phyloP scores from a whole-genome alignment of 2,113 vertebrate genomes.

The Garra rufa region DNA sequence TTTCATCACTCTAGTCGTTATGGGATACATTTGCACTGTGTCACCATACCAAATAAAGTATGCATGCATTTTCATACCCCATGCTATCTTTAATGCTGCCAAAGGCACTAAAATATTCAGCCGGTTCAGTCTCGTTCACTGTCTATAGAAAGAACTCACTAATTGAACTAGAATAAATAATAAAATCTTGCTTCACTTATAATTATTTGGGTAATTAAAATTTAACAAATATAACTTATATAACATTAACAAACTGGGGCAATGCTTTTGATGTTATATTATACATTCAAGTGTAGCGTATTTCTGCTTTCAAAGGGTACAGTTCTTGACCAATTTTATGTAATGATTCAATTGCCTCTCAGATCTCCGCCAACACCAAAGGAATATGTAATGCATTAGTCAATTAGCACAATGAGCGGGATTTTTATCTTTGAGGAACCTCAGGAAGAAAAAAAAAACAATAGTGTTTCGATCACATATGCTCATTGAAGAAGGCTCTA shows the following conservation, averaged over 20 bases:
- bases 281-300: constrained; percentile 20
- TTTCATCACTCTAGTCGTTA: constrained; percentile 5
- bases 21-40: constrained; percentile 7
- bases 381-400: constrained; percentile 3
- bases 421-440: constrained; percentile 27
- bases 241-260: constrained; percentile 45
- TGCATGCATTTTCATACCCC: constrained; percentile 37
- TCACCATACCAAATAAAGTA: constrained; percentile 25
- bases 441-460: not conserved
- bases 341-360: constrained; percentile 34
- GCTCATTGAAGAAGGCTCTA: not conserved
- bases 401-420: not conserved
- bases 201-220: constrained; percentile 56
- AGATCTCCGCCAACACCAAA: constrained; percentile 34
- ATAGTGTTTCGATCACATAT: not conserved
- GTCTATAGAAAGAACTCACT: constrained; percentile 47
- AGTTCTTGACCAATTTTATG: constrained; percentile 18
- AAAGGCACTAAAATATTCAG: constrained; percentile 44
- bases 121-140: constrained; percentile 34
- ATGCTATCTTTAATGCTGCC: constrained; percentile 51
- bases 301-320: constrained; percentile 47
- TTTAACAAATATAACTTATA: constrained; percentile 49
- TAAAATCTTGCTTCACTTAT: constrained; percentile 49
- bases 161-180: constrained; percentile 56
- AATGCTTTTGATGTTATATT: constrained; percentile 54